Evolutionary conservation across 1,140 invertebrate genomes (phyloP), one percentile per base, ranked within the genome.

Genomic region (Tachypleus tridentatus): DNA sequence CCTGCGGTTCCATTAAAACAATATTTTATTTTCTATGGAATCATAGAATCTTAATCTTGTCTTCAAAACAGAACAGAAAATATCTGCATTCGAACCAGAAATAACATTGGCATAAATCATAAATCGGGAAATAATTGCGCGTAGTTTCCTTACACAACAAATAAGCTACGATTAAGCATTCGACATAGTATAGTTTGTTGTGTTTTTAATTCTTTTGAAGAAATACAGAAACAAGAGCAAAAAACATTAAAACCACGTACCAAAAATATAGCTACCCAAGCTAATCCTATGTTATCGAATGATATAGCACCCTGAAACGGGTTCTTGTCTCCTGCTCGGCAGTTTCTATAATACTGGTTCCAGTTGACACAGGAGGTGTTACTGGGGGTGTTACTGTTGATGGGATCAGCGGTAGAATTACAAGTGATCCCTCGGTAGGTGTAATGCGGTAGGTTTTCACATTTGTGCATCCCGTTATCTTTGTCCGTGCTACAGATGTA

Each of bases 261-360:
- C 65, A 99, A 84, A 82, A 99, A 99, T 78, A 99, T 99, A 66
- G 97, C 96, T 64, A 99, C 96, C 97, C 97, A 99, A 53, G 97
- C 97, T 69, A 98, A 84, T 59, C 96, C 97, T 71, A 99, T 99
- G 78, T 99, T 99, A 79, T 99, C 97, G 79, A 99, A 99, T 11
- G 94, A 97, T 73, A 99, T 98, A 51, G 97, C 97, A 56, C 96
- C 96, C 80, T 97, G 93, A 78, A 99, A 99, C 11, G 97, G 97
- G 82, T 99, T 99, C 72, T 87, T 85, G 57, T 93, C 93, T 65
- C 89, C 87, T 62, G 93, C 85, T 62, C 85, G 85, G 78, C 97
- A 99, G 72, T 90, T 86, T 7, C 89, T 95, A 76, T 98, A 99
- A 80, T 99, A 99, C 79, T 95, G 87, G 80, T 99, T 97, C 97